These are phyloP conservation scores for Dendroctonus valens DNA, from an alignment of 1,140 invertebrate species.

Conservation along the genomic window DNA sequence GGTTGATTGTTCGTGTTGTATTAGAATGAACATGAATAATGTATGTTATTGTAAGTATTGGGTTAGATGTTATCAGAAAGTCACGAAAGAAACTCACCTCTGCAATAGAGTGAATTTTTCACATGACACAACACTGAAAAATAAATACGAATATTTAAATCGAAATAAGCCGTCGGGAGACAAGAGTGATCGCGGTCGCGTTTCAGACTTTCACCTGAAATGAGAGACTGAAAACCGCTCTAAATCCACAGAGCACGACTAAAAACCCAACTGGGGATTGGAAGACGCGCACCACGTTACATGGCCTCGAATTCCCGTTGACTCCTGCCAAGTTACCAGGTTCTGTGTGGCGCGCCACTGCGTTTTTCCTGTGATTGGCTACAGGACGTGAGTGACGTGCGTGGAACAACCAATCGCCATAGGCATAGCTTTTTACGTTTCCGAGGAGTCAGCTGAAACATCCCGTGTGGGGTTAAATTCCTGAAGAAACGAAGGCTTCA, in stretches of 20 bases:
- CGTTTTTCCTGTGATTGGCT: slow-evolving; percentile 44
- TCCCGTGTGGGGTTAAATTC: slow-evolving; percentile 43
- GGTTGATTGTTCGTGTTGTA: neutral
- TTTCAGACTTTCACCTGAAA: slow-evolving; percentile 29
- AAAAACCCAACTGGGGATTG: slow-evolving; percentile 29
- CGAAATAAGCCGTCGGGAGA: slow-evolving; percentile 1
- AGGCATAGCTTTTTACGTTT: slow-evolving; percentile 42
- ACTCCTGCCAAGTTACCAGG: slow-evolving; percentile 47
- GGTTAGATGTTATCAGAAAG: slow-evolving; percentile 30
- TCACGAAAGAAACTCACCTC: slow-evolving; percentile 23
- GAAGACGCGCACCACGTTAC: slow-evolving; percentile 44
- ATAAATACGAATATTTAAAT: slow-evolving; percentile 15
- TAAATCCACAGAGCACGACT: slow-evolving; percentile 22
- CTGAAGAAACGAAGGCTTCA: slow-evolving; percentile 28
- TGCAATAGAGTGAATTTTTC: slow-evolving; percentile 12
- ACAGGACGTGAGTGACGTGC: slow-evolving; percentile 44
- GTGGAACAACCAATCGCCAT: slow-evolving; percentile 40
- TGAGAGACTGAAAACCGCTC: slow-evolving; percentile 30
- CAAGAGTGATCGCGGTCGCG: slow-evolving; percentile 12
- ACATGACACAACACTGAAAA: slow-evolving; percentile 25
- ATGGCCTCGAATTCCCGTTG: slow-evolving; percentile 38
- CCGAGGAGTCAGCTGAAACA: slow-evolving; percentile 42
- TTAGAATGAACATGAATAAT: slow-evolving; percentile 16
- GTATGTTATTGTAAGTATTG: slow-evolving; percentile 14
- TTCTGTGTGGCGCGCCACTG: slow-evolving; percentile 46